These are phyloP conservation scores for Pherbina coryleti DNA, from an alignment of 2,888 invertebrate species.

Conservation along the genomic window DNA sequence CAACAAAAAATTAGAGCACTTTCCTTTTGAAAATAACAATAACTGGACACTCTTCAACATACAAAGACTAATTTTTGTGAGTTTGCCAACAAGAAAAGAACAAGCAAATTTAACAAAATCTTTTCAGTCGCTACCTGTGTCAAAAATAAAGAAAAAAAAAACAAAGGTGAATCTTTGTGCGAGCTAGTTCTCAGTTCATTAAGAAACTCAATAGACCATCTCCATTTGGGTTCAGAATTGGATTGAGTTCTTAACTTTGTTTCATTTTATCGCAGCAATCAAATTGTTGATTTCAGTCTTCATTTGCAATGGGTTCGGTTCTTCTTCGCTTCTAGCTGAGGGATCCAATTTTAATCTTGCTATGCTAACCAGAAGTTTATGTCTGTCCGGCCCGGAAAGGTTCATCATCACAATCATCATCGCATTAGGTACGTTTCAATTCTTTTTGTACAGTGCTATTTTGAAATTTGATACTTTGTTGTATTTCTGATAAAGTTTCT, in stretches of 20 bases:
- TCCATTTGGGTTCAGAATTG: background rate
- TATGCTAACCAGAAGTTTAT: background rate
- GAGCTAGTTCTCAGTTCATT: background rate
- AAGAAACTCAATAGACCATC: constrained; percentile 1
- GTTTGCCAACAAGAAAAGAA: background rate
- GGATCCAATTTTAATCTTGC: background rate
- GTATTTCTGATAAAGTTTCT: background rate
- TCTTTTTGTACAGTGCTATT: background rate
- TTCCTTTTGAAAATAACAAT: background rate
- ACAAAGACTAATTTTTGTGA: background rate
- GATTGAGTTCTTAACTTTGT: background rate
- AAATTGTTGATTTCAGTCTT: constrained; percentile 4
- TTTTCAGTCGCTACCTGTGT: background rate
- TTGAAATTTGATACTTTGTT: constrained; percentile 10
- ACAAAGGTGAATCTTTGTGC: no score
- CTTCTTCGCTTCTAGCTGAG: background rate
- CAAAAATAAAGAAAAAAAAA: background rate
- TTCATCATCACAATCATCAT: background rate
- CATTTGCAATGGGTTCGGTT: background rate
- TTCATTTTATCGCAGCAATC: background rate
- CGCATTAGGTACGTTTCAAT: constrained; percentile 11
- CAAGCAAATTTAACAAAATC: background rate
- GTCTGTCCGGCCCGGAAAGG: background rate
- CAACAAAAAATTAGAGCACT: background rate
- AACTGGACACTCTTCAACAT: background rate